These are phyloP conservation scores for Serranus cabrilla DNA, from an alignment of 2,797 vertebrate species.

Conservation along the genomic window DNA sequence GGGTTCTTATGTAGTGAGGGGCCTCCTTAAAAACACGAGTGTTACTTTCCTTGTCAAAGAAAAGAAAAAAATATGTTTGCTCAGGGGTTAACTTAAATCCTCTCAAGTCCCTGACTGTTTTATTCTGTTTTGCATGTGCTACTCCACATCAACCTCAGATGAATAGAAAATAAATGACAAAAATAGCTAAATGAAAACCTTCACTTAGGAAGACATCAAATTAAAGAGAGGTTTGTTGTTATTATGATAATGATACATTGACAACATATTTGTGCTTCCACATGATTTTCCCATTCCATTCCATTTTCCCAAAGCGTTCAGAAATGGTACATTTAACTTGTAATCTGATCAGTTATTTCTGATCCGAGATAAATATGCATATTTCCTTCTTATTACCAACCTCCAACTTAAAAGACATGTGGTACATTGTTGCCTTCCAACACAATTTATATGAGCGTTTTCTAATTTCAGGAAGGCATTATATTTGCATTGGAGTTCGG, in stretches of 20 bases:
- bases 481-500: too few species aligned
- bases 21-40: slow-evolving; percentile 50
- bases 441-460: not conserved
- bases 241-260: slow-evolving; percentile 33
- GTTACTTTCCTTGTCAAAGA: slow-evolving; percentile 16
- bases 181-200: not conserved
- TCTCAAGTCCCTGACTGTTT: not conserved
- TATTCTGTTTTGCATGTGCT: slow-evolving; percentile 18
- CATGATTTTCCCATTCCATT: slow-evolving; percentile 31
- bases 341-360: slow-evolving; percentile 37
- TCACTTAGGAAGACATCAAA: slow-evolving; percentile 29
- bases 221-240: slow-evolving; percentile 27
- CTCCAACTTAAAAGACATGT: slow-evolving; percentile 9
- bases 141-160: not conserved
- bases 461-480: not conserved
- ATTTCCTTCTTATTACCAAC: slow-evolving; percentile 24
- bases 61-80: slow-evolving; percentile 3
- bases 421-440: not conserved
- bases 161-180: not conserved
- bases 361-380: slow-evolving; percentile 28
- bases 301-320: slow-evolving; percentile 38
- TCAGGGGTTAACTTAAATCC: slow-evolving; percentile 27
- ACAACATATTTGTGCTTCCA: slow-evolving; percentile 6
- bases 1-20: slow-evolving; percentile 29
- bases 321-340: slow-evolving; percentile 23